phyloP scores from a whole-genome alignment of 2,888 invertebrate genomes.

The Macrophya annulata region DNA sequence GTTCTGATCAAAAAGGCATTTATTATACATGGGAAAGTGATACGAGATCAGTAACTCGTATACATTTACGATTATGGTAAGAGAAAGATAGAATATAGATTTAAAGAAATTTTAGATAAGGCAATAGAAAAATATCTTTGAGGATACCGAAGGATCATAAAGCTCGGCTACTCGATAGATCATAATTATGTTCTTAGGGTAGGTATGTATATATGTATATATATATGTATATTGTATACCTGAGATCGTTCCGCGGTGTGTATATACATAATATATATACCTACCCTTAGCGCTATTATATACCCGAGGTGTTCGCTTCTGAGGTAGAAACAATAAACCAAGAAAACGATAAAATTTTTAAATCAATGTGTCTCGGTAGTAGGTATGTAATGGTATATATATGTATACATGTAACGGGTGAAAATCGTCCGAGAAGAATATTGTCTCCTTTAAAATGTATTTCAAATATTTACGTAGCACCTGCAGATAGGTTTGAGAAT shows the following conservation, averaged over 20 bases:
- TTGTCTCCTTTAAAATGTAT: constrained; percentile 2
- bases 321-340: constrained; percentile 45
- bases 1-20: background rate
- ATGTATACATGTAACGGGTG: background rate
- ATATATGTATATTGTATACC: constrained; percentile 25
- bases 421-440: background rate
- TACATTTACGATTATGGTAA: constrained; percentile 26
- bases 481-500: background rate
- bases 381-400: too few relatives aligned
- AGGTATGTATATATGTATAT: background rate
- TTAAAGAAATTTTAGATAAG: constrained; percentile 31
- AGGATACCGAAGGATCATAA: constrained; percentile 47
- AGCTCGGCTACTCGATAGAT: constrained; percentile 56
- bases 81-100: background rate
- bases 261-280: too few relatives aligned
- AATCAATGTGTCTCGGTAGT: constrained; percentile 25
- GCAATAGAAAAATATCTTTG: constrained; percentile 24
- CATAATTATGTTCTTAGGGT: constrained; percentile 54
- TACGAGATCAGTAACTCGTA: background rate
- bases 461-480: constrained; percentile 29
- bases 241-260: background rate
- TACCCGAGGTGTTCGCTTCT: background rate
- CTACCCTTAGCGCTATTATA: background rate
- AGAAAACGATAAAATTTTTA: constrained; percentile 31
- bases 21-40: background rate